A percentile compares a stretch with the other conserved stretches of the same genome.
Evolutionary conservation across 2,888 invertebrate species (phyloP).

Genomic region (Oasisia sp.): DNA sequence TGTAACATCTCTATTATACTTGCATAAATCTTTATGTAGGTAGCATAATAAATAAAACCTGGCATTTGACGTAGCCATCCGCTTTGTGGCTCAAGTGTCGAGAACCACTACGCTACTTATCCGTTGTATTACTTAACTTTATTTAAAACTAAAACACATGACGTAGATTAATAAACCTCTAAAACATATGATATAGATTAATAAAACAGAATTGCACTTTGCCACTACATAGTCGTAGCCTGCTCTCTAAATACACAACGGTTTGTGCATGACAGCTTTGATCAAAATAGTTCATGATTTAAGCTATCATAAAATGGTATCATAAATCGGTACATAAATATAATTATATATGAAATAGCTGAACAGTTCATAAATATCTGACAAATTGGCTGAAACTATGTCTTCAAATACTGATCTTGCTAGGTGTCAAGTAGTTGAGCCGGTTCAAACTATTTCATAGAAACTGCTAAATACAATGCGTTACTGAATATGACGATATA

Average conservation of each 20-base stretch:
- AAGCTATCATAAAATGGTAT: not conserved
- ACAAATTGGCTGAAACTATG: not conserved
- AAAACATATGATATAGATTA: not conserved
- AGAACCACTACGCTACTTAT: not conserved
- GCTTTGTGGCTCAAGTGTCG: not conserved
- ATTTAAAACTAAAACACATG: not conserved
- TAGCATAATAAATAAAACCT: constrained; percentile 12
- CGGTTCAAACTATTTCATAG: not conserved
- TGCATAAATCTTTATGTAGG: not conserved
- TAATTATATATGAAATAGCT: not conserved
- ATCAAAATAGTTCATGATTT: constrained; percentile 11
- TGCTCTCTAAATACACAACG: not conserved
- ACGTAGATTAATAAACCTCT: not conserved
- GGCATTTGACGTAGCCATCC: not conserved
- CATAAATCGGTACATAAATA: not conserved
- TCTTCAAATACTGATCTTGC: not conserved
- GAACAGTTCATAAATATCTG: constrained; percentile 12
- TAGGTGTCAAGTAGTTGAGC: not conserved
- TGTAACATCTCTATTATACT: not conserved
- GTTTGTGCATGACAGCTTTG: not conserved
- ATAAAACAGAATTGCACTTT: not conserved
- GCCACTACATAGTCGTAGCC: not conserved
- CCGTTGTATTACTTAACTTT: not conserved
- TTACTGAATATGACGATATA: not conserved
- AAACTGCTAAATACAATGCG: not conserved